Percentiles rank a stretch among this genome's conserved stretches.
Conservation (phyloP, 2,888 invertebrate genomes). For the Thecophora atra region DNA sequence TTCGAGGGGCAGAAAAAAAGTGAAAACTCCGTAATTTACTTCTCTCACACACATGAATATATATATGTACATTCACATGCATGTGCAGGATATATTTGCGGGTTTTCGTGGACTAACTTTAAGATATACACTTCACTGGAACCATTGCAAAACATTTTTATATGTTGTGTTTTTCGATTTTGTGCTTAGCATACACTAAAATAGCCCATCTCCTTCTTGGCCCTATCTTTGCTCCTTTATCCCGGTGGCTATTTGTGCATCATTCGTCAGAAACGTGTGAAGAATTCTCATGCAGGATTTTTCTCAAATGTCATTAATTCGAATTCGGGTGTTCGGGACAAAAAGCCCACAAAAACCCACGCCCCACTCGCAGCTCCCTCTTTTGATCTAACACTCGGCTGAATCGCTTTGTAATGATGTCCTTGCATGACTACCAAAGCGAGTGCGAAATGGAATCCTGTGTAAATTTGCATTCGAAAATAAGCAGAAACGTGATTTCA, state of each 20-base stretch:
- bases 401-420: slow-evolving; percentile 4
- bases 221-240: not conserved
- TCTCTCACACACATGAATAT: not conserved
- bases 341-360: no score
- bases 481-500: slow-evolving; percentile 7
- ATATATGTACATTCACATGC: not conserved
- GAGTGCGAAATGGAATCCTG: slow-evolving; percentile 18
- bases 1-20: no score
- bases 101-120: not conserved
- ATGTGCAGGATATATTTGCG: not conserved
- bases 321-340: slow-evolving; percentile 11
- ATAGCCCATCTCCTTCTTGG: not conserved
- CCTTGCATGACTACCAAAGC: slow-evolving; percentile 19
- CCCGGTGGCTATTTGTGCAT: not conserved
- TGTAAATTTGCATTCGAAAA: not conserved
- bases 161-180: not conserved
- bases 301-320: slow-evolving; percentile 23
- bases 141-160: not conserved
- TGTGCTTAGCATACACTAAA: not conserved
- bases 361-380: not conserved
- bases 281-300: slow-evolving; percentile 19
- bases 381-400: not conserved
- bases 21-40: no score
- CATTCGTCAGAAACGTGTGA: slow-evolving; percentile 12
- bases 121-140: not conserved